Percentiles rank a stretch among this genome's conserved stretches.
These are phyloP conservation scores for Lamellibrachia satsuma DNA, from an alignment of 2,888 invertebrate species.

Conservation along the genomic window DNA sequence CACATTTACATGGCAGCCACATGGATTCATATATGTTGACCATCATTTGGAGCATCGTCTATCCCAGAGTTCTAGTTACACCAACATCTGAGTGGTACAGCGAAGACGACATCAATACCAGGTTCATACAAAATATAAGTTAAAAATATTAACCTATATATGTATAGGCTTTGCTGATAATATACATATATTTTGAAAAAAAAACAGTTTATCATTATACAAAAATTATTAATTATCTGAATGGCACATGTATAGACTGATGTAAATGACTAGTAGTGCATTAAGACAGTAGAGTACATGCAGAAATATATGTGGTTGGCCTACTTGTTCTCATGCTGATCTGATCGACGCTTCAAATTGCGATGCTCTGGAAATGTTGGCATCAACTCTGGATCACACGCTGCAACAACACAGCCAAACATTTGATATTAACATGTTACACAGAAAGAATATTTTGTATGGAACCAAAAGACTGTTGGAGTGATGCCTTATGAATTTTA, in stretches of 20 bases:
- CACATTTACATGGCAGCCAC: too few species aligned
- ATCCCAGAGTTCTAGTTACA: background rate
- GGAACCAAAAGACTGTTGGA: background rate
- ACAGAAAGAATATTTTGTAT: background rate
- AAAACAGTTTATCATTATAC: background rate
- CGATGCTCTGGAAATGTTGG: constrained; percentile 97
- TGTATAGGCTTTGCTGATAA: background rate
- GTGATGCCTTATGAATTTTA: background rate
- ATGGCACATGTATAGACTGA: background rate
- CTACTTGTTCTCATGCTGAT: background rate
- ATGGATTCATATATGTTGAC: background rate
- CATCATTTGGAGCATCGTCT: background rate
- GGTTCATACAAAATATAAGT: too few species aligned
- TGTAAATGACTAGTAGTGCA: background rate
- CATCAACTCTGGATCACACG: constrained; percentile 96
- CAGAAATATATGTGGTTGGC: background rate
- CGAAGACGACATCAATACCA: background rate
- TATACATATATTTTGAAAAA: background rate
- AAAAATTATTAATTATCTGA: too few species aligned
- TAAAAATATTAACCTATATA: background rate
- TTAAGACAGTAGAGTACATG: background rate
- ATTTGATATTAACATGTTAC: background rate
- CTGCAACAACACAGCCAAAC: constrained; percentile 67
- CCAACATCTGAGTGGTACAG: background rate
- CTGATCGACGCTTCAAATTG: constrained; percentile 18